These are phyloP conservation scores for Clistopyga incitator DNA, from an alignment of 2,888 invertebrate genomes.

Conservation along the genomic window DNA sequence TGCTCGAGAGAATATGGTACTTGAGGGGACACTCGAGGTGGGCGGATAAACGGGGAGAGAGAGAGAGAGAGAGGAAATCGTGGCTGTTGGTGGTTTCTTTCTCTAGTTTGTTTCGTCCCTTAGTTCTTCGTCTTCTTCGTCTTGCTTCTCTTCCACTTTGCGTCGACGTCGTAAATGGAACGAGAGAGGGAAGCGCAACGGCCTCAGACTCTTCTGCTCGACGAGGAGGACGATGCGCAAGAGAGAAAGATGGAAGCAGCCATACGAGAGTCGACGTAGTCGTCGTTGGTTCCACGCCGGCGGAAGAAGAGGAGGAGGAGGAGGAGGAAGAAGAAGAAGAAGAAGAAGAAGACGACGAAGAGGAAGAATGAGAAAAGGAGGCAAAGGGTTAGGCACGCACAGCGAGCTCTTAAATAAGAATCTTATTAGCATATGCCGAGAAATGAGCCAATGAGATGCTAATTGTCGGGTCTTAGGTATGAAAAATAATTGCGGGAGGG, in stretches of 20 bases:
- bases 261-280: constrained; percentile 2
- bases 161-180: constrained; percentile 72
- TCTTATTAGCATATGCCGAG: constrained; percentile 80
- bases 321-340: constrained; percentile 33
- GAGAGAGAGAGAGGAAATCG: constrained; percentile 3
- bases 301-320: constrained; percentile 20
- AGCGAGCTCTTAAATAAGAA: constrained; percentile 78
- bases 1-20: constrained; percentile 64
- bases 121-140: constrained; percentile 19
- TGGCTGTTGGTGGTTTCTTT: constrained; percentile 1
- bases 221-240: constrained; percentile 26
- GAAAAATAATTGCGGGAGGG: constrained; percentile 76
- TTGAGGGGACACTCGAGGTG: constrained; percentile 76
- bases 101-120: constrained; percentile 10
- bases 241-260: constrained; percentile 22
- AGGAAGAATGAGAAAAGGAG: constrained; percentile 49
- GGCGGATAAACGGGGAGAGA: constrained; percentile 74
- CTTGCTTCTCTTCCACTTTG: constrained; percentile 12
- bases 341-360: constrained; percentile 51
- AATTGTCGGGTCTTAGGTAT: constrained; percentile 80
- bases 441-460: constrained; percentile 83
- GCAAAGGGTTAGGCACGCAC: constrained; percentile 69
- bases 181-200: constrained; percentile 50
- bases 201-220: constrained; percentile 21
- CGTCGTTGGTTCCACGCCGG: constrained; percentile 7